Evolutionary conservation across 2,888 invertebrate genomes (phyloP).

Genomic region (Apotomis turbidana): DNA sequence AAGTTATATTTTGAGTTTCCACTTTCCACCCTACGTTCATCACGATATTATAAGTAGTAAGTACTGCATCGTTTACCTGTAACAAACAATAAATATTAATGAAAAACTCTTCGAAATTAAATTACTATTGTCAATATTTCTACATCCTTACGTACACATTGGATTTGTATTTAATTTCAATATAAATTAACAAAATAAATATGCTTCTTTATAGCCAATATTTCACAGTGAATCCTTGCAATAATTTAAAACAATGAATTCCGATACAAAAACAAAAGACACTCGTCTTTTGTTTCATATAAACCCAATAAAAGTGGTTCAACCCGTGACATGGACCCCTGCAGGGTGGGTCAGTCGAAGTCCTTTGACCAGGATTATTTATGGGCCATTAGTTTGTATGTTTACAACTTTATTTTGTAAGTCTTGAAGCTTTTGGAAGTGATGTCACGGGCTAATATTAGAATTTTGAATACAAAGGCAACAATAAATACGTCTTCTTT

Average conservation of each 20-base stretch:
- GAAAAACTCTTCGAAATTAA: background rate
- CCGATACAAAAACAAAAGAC: conserved; percentile 16
- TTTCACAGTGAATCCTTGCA: background rate
- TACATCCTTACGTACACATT: background rate
- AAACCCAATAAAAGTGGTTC: conserved; percentile 14
- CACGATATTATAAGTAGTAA: no score
- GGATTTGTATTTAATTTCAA: no score
- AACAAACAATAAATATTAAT: conserved; percentile 4
- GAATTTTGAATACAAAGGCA: no score
- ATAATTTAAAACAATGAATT: conserved; percentile 12
- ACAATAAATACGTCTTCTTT: no score
- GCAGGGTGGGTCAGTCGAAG: conserved; percentile 15
- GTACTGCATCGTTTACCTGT: conserved; percentile 6
- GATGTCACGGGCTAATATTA: no score
- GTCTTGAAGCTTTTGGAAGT: background rate
- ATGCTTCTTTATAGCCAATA: conserved; percentile 12
- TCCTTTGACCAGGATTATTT: conserved; percentile 6
- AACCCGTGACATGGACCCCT: conserved; percentile 22
- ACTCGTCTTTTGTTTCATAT: conserved; percentile 12
- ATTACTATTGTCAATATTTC: background rate
- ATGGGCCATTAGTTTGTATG: background rate
- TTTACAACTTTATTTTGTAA: conserved; percentile 11
- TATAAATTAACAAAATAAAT: conserved; percentile 1
- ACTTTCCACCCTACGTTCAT: no score
- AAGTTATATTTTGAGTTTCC: no score